A percentile compares a stretch with the other conserved stretches of the same genome.
phyloP scores from a whole-genome alignment of 2,113 vertebrate species.

The Glareola pratincola region DNA sequence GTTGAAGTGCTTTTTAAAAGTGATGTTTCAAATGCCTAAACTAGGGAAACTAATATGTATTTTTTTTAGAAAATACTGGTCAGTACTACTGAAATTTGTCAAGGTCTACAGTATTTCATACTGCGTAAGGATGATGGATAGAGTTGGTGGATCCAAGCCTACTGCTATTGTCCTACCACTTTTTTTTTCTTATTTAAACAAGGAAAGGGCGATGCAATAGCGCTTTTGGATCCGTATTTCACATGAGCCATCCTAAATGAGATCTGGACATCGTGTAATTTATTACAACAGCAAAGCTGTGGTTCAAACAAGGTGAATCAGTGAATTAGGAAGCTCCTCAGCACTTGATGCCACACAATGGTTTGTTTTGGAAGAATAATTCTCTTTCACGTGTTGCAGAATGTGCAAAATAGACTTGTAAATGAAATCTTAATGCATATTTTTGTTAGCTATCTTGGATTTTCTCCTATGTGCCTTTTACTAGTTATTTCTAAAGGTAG shows the following conservation, averaged over 20 bases:
- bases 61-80: background rate
- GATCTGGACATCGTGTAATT: background rate
- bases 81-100: background rate
- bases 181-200: background rate
- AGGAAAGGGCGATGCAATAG: background rate
- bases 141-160: background rate
- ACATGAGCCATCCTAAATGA: background rate
- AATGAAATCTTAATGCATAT: background rate
- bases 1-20: conserved; percentile 20
- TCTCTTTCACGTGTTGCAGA: background rate
- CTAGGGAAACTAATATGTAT: background rate
- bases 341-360: background rate
- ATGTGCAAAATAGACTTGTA: background rate
- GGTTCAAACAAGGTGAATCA: background rate
- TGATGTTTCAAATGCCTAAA: background rate
- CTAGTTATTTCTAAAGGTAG: background rate
- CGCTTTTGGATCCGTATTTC: background rate
- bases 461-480: background rate
- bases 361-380: background rate
- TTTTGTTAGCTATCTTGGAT: background rate
- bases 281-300: background rate
- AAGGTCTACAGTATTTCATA: background rate
- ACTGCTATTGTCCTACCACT: background rate
- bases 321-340: background rate
- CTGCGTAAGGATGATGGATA: background rate